Evolutionary conservation across 2,888 invertebrate genomes (phyloP).

Genomic region (Drosophila paracracens): DNA sequence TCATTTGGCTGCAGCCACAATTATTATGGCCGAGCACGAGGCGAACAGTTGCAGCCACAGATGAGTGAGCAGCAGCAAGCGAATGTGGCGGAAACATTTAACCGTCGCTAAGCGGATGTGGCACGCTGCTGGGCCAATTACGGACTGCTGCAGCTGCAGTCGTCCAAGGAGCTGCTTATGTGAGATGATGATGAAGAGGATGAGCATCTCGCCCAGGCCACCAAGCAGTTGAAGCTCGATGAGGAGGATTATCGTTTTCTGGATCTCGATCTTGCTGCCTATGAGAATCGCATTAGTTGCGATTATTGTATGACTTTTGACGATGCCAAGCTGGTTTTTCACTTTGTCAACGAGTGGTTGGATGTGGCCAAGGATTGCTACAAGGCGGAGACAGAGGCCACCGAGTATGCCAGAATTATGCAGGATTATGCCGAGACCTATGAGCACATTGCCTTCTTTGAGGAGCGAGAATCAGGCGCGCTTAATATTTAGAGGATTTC

Average conservation of each 20-base stretch:
- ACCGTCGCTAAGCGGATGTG: constrained; percentile 93
- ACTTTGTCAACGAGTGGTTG: constrained; percentile 91
- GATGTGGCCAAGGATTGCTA: constrained; percentile 93
- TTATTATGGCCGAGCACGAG: constrained; percentile 89
- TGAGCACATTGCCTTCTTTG: constrained; percentile 93
- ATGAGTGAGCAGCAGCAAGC: constrained; percentile 84
- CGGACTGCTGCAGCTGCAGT: constrained; percentile 90
- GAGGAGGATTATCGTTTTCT: constrained; percentile 73
- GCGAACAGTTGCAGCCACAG: constrained; percentile 85
- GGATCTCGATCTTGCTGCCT: constrained; percentile 86
- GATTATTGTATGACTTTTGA: constrained; percentile 91
- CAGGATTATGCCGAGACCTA: constrained; percentile 92
- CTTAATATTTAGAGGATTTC: constrained; percentile 92
- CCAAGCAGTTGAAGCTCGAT: constrained; percentile 39
- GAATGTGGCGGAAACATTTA: constrained; percentile 90
- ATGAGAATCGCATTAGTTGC: constrained; percentile 89
- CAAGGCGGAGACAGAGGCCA: constrained; percentile 92
- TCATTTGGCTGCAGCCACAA: constrained; percentile 92
- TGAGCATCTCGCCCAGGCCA: constrained; percentile 80
- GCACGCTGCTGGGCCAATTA: constrained; percentile 97
- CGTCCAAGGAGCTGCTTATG: constrained; percentile 91
- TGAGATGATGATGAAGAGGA: constrained; percentile 86
- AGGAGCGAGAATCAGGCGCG: constrained; percentile 93
- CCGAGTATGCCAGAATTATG: constrained; percentile 93
- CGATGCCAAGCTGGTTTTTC: constrained; percentile 93